Percentiles rank a stretch among this genome's conserved stretches.
Conservation (phyloP, 2,113 vertebrate species). For the Erinaceus europaeus region DNA sequence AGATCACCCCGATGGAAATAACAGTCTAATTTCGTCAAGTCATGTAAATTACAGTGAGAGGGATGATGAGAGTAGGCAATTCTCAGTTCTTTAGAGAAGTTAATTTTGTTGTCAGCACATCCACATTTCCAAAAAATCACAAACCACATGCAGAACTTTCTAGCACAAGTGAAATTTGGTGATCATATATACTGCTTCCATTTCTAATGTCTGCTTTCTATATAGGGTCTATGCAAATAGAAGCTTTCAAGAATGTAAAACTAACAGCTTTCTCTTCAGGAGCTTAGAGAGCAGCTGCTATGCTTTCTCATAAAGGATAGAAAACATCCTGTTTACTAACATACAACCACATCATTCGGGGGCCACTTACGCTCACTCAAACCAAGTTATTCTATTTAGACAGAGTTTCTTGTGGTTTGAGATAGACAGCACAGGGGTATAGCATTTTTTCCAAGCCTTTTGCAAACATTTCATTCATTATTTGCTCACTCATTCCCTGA, state of each 20-base stretch:
- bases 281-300: slow-evolving; percentile 51
- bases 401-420: slow-evolving; percentile 29
- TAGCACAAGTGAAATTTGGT: slow-evolving; percentile 34
- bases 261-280: slow-evolving; percentile 30
- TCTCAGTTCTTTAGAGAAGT: slow-evolving; percentile 53
- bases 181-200: slow-evolving; percentile 54
- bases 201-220: slow-evolving; percentile 49
- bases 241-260: slow-evolving; percentile 48
- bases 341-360: neutral
- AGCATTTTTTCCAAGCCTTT: neutral
- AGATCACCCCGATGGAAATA: slow-evolving; percentile 63
- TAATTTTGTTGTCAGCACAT: slow-evolving; percentile 62
- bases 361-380: neutral
- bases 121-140: slow-evolving; percentile 57
- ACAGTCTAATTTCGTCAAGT: slow-evolving; percentile 60
- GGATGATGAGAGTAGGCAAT: slow-evolving; percentile 48
- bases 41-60: slow-evolving; percentile 61
- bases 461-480: slow-evolving; percentile 13
- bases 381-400: neutral
- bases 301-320: slow-evolving; percentile 43
- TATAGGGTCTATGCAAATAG: slow-evolving; percentile 59
- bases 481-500: neutral
- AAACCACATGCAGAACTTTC: slow-evolving; percentile 42
- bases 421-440: neutral
- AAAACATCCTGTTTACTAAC: slow-evolving; percentile 63